Evolutionary conservation across 2,888 invertebrate genomes (phyloP).

Genomic region (Glyphotaelius pellucidus): DNA sequence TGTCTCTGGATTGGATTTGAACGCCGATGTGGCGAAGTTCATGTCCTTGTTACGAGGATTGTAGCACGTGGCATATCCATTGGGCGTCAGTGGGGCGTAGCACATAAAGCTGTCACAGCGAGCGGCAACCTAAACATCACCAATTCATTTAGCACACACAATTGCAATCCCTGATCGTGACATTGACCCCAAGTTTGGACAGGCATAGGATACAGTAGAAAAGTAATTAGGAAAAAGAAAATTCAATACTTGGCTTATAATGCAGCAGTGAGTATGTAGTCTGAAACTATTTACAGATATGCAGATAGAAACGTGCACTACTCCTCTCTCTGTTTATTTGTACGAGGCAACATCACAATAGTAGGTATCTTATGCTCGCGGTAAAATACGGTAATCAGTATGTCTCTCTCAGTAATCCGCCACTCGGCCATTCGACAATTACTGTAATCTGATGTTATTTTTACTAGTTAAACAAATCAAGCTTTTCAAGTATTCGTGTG

Average conservation of each 20-base stretch:
- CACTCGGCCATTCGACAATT: no score
- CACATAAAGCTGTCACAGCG: constrained; percentile 91
- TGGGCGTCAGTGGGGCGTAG: constrained; percentile 90
- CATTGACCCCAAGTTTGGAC: not conserved
- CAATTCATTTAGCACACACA: not conserved
- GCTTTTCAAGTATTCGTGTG: no score
- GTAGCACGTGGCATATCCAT: constrained; percentile 97
- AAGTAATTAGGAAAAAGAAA: not conserved
- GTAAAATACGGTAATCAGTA: no score
- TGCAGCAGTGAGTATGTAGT: not conserved
- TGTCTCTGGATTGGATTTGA: constrained; percentile 80
- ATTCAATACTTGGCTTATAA: not conserved
- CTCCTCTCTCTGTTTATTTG: no score
- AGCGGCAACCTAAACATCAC: constrained; percentile 84
- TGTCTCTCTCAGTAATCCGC: no score
- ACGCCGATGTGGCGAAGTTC: constrained; percentile 85
- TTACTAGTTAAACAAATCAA: no score
- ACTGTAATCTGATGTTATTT: no score
- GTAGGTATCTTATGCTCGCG: no score
- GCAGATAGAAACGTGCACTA: not conserved
- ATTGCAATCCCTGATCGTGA: not conserved
- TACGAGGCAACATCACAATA: no score
- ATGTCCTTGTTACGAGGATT: constrained; percentile 89
- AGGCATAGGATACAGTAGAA: not conserved
- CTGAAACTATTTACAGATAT: not conserved